A percentile compares a stretch with the other conserved stretches of the same genome.
Conservation (phyloP, 2,113 vertebrate species). For the Diphyllodes magnificus region DNA sequence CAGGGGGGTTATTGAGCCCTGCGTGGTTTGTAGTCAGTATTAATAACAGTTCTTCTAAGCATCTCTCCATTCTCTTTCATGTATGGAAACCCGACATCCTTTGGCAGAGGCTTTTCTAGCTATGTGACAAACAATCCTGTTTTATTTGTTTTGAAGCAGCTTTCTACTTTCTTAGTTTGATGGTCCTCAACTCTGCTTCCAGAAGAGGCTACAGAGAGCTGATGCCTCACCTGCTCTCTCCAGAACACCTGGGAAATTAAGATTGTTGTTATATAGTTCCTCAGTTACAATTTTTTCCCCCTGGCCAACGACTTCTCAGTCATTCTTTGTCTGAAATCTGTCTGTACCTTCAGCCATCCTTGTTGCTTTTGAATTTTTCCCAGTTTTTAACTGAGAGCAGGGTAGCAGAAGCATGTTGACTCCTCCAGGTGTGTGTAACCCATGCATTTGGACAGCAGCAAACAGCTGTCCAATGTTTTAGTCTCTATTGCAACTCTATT, state of each 20-base stretch:
- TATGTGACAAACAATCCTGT: neutral
- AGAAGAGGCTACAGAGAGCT: neutral
- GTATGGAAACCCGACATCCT: neutral
- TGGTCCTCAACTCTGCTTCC: neutral
- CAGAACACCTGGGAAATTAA: neutral
- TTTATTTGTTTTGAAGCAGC: neutral
- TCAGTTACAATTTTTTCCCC: fast-evolving
- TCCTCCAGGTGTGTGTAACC: neutral
- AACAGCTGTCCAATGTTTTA: neutral
- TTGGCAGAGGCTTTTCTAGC: neutral
- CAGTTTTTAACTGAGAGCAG: neutral
- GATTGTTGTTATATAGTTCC: neutral
- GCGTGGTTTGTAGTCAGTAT: neutral
- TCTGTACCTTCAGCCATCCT: neutral
- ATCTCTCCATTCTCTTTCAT: neutral
- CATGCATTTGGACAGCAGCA: neutral
- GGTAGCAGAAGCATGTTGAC: fast-evolving
- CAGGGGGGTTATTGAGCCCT: neutral
- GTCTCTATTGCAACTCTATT: neutral
- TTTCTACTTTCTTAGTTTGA: neutral
- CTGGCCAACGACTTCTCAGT: neutral
- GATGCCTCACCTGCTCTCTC: neutral
- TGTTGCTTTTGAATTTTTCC: neutral
- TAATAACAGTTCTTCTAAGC: neutral
- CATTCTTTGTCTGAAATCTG: neutral